phyloP scores from a whole-genome alignment of 2,113 vertebrate genomes.

The Martes martes region DNA sequence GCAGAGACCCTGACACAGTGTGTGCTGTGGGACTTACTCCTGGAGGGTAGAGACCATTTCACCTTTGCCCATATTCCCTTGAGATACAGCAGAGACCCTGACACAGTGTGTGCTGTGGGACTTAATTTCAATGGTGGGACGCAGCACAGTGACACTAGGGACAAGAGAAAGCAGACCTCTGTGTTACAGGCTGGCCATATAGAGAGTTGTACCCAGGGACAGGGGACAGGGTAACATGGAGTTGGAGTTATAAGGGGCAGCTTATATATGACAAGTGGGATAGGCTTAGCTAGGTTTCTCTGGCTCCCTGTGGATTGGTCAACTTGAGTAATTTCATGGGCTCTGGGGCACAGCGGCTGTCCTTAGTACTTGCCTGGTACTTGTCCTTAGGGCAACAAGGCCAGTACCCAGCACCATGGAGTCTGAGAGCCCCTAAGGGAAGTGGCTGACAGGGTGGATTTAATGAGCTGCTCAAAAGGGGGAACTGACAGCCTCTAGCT shows the following conservation, averaged over 20 bases:
- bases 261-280: neutral
- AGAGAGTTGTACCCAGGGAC: fast-evolving
- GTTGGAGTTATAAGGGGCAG: neutral
- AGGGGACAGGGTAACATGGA: neutral
- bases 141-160: neutral
- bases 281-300: neutral
- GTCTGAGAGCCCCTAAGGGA: neutral
- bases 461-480: neutral
- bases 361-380: no score
- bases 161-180: neutral
- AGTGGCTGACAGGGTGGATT: neutral
- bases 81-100: neutral
- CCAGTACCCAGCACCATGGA: neutral
- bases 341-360: neutral
- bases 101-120: neutral
- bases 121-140: neutral
- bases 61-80: neutral
- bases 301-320: neutral
- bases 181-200: neutral
- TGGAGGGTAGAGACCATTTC: neutral
- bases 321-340: neutral
- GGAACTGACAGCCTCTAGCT: neutral
- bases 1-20: neutral
- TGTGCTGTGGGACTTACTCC: neutral
- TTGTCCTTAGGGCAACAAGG: neutral